Conservation (phyloP, 2,888 invertebrate species). For the Merodon equestris region DNA sequence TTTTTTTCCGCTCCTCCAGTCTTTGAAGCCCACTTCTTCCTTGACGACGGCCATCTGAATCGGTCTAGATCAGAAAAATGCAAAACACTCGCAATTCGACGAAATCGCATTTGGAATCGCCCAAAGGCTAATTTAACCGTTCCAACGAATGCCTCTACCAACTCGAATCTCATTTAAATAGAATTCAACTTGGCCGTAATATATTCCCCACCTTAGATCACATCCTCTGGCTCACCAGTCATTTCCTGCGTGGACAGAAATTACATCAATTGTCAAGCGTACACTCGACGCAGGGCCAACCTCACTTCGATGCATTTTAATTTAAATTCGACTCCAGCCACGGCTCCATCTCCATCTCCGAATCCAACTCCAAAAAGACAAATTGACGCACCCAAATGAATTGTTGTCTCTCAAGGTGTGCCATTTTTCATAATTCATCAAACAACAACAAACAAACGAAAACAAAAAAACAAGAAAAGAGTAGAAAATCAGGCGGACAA, state of each 20-base stretch:
- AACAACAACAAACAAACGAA: slow-evolving; percentile 51
- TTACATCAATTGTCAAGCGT: slow-evolving; percentile 65
- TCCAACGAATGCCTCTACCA: slow-evolving; percentile 13
- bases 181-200: slow-evolving; percentile 39
- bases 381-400: slow-evolving; percentile 68
- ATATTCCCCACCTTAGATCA: slow-evolving; percentile 37
- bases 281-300: slow-evolving; percentile 32
- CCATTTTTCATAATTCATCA: slow-evolving; percentile 69
- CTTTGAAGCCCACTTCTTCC: too few species aligned
- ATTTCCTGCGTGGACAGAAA: slow-evolving; percentile 68
- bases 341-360: slow-evolving; percentile 20
- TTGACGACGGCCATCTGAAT: too few species aligned
- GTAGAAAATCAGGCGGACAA: slow-evolving; percentile 68
- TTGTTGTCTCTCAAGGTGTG: slow-evolving; percentile 68
- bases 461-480: too few species aligned
- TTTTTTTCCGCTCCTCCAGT: too few species aligned
- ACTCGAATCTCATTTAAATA: slow-evolving; percentile 53
- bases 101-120: slow-evolving; percentile 40
- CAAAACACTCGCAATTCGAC: slow-evolving; percentile 14
- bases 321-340: slow-evolving; percentile 52
- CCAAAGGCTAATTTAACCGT: slow-evolving; percentile 15
- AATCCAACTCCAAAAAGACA: slow-evolving; percentile 38
- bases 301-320: slow-evolving; percentile 35
- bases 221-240: slow-evolving; percentile 11
- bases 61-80: slow-evolving; percentile 12